Evolutionary conservation across 2,888 invertebrate genomes (phyloP).

Genomic region (Drosophila histrio): DNA sequence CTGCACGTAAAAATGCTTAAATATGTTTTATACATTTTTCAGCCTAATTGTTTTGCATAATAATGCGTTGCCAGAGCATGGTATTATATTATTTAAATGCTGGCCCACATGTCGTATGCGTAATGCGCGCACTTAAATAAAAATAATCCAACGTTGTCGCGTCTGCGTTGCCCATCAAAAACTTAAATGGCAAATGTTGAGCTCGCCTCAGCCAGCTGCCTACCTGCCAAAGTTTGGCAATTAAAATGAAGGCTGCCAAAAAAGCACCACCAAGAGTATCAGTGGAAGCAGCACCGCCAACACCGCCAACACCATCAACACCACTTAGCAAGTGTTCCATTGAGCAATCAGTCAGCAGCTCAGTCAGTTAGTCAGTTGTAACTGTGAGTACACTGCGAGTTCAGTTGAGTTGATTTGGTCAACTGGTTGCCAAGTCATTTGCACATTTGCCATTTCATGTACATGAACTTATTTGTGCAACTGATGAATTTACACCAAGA

Average conservation of each 20-base stretch:
- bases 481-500: slow-evolving; percentile 47
- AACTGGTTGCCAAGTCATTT: slow-evolving; percentile 31
- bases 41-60: slow-evolving; percentile 68
- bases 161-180: slow-evolving; percentile 67
- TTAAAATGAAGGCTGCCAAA: slow-evolving; percentile 52
- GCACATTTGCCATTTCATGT: slow-evolving; percentile 33
- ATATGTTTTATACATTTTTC: slow-evolving; percentile 43
- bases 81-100: slow-evolving; percentile 43
- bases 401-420: slow-evolving; percentile 19
- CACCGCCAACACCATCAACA: background rate
- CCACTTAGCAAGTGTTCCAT: slow-evolving; percentile 22
- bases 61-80: slow-evolving; percentile 13
- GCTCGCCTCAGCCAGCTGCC: slow-evolving; percentile 40
- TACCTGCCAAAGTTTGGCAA: slow-evolving; percentile 58
- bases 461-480: slow-evolving; percentile 44
- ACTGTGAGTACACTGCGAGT: background rate
- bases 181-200: slow-evolving; percentile 47
- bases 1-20: slow-evolving; percentile 39
- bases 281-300: background rate
- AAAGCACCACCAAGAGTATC: background rate
- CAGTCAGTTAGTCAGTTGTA: slow-evolving; percentile 6
- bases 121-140: slow-evolving; percentile 56
- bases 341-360: slow-evolving; percentile 43
- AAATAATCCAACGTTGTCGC: slow-evolving; percentile 40
- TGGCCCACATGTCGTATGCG: slow-evolving; percentile 65